phyloP scores from a whole-genome alignment of 2,797 vertebrate species.

The Huso huso region DNA sequence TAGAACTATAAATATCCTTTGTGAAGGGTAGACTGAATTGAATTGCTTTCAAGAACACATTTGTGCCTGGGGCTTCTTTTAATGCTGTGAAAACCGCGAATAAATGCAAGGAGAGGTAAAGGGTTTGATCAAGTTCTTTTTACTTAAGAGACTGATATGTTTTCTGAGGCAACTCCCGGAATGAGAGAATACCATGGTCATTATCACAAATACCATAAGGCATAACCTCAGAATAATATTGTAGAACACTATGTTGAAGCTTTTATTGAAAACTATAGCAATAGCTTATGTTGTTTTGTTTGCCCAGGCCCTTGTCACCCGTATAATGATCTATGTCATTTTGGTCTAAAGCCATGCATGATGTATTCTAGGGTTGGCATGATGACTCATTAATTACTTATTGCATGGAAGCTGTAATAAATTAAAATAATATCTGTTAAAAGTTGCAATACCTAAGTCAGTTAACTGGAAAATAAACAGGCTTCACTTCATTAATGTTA shows the following conservation, averaged over 20 bases:
- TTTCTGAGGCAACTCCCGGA: neutral
- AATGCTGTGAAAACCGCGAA: neutral
- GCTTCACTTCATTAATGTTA: too few species aligned
- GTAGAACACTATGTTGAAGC: neutral
- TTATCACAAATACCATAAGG: neutral
- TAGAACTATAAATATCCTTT: too few species aligned
- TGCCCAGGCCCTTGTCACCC: constrained; percentile 32
- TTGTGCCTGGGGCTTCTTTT: too few species aligned
- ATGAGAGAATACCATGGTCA: neutral
- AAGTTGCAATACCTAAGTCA: too few species aligned
- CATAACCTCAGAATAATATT: neutral
- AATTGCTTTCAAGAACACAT: too few species aligned
- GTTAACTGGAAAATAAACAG: too few species aligned
- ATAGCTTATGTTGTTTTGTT: neutral
- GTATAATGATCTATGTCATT: constrained; percentile 37
- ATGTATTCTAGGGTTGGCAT: too few species aligned
- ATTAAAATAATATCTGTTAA: too few species aligned
- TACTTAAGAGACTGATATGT: neutral
- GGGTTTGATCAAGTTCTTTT: neutral
- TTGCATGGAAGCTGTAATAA: too few species aligned
- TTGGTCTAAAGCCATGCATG: constrained; percentile 30
- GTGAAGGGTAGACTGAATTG: too few species aligned
- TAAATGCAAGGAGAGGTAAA: constrained; percentile 9
- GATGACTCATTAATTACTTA: too few species aligned
- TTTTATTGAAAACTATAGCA: neutral